Evolutionary conservation across 1,140 invertebrate species (phyloP).

Genomic region (Drosophila nikananu): DNA sequence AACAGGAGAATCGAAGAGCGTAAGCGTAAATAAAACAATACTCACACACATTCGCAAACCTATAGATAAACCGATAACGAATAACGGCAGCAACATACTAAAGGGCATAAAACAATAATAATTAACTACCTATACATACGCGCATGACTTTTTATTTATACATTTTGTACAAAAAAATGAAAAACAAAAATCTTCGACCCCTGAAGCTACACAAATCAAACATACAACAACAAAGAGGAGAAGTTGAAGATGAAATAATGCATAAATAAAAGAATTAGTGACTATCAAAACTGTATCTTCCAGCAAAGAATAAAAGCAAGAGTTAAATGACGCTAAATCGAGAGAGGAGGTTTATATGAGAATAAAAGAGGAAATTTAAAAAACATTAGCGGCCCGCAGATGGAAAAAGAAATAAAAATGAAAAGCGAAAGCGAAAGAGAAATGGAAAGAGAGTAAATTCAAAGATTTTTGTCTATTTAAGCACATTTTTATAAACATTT

Average conservation of each 20-base stretch:
- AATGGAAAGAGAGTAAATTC: slow-evolving; percentile 61
- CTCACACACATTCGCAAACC: slow-evolving; percentile 61
- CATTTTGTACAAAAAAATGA: slow-evolving; percentile 79
- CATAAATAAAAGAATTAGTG: slow-evolving; percentile 85
- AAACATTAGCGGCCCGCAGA: slow-evolving; percentile 56
- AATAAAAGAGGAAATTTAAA: slow-evolving; percentile 49
- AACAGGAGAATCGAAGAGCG: slow-evolving; percentile 55
- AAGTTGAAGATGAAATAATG: slow-evolving; percentile 41
- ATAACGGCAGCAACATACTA: slow-evolving; percentile 59
- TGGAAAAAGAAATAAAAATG: slow-evolving; percentile 25
- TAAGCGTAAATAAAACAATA: slow-evolving; percentile 53
- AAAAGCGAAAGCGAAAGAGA: slow-evolving; percentile 31
- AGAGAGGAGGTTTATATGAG: slow-evolving; percentile 65
- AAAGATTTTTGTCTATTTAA: slow-evolving; percentile 83
- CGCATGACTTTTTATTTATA: slow-evolving; percentile 78
- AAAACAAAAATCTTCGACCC: slow-evolving; percentile 52
- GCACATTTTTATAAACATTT: slow-evolving; percentile 83
- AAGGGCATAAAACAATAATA: slow-evolving; percentile 80
- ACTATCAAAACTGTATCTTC: slow-evolving; percentile 85
- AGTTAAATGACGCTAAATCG: slow-evolving; percentile 62
- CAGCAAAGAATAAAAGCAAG: slow-evolving; percentile 80
- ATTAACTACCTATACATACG: slow-evolving; percentile 70
- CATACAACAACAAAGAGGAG: slow-evolving; percentile 44
- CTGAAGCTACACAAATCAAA: slow-evolving; percentile 65
- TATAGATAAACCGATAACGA: slow-evolving; percentile 60